Conservation (phyloP, 2,888 invertebrate species). For the Meandrusa payeni region DNA sequence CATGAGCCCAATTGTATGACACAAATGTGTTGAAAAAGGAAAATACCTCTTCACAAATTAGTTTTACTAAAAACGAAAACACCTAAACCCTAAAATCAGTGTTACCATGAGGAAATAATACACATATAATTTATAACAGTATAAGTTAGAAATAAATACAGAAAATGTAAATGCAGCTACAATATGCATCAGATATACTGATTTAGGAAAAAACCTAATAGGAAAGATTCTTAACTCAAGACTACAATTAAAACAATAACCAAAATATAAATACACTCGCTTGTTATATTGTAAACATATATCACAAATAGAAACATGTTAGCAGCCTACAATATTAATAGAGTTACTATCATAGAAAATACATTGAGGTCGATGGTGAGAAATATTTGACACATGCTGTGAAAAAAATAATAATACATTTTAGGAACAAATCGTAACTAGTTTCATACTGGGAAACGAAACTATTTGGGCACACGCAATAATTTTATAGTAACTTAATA, state of each 20-base stretch:
- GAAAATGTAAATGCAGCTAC: slow-evolving; percentile 11
- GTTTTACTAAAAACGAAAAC: no score
- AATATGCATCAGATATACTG: slow-evolving; percentile 4
- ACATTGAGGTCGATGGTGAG: slow-evolving; percentile 2
- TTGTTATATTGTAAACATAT: slow-evolving; percentile 11
- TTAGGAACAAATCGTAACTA: slow-evolving; percentile 14
- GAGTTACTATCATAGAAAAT: slow-evolving; percentile 1
- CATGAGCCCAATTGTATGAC: no score
- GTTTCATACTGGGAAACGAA: no score
- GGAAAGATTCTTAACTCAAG: slow-evolving; percentile 13
- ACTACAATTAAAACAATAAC: background rate
- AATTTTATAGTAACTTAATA: slow-evolving; percentile 2
- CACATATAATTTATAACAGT: no score
- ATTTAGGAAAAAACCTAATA: slow-evolving; percentile 4
- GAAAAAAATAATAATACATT: background rate
- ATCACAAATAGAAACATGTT: slow-evolving; percentile 11
- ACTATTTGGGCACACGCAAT: background rate
- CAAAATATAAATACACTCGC: slow-evolving; percentile 1
- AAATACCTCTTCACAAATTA: no score
- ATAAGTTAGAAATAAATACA: no score
- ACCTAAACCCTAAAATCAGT: no score
- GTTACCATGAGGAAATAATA: no score
- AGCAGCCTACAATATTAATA: slow-evolving; percentile 14
- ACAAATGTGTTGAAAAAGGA: no score
- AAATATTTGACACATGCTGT: background rate